Evolutionary conservation across 2,797 vertebrate genomes (phyloP).

Genomic region (Halcyon smyrnensis): DNA sequence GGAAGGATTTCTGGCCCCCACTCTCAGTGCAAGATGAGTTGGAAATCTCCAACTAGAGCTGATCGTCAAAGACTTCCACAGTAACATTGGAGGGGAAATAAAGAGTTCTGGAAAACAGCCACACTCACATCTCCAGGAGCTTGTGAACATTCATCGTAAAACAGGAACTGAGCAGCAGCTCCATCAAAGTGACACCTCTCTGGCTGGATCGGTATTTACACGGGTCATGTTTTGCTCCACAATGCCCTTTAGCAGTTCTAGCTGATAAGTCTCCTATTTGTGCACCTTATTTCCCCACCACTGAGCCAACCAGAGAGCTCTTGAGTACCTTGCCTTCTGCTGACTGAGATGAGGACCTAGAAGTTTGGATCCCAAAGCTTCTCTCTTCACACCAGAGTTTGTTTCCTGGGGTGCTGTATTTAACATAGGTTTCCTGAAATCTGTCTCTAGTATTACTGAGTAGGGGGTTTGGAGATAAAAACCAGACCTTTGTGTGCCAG

Average conservation of each 20-base stretch:
- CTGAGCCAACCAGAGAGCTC: neutral
- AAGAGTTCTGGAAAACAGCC: neutral
- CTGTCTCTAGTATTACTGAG: conserved; percentile 29
- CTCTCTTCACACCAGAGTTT: neutral
- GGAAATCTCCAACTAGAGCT: neutral
- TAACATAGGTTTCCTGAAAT: conserved; percentile 41
- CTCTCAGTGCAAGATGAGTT: neutral
- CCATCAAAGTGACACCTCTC: neutral
- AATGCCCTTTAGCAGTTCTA: neutral
- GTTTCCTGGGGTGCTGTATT: conserved; percentile 8
- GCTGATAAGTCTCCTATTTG: neutral
- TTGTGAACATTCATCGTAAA: neutral
- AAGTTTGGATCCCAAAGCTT: neutral
- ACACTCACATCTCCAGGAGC: neutral
- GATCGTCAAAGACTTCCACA: neutral
- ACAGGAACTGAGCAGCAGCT: neutral
- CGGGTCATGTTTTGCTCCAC: neutral
- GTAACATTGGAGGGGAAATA: neutral
- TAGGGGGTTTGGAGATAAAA: conserved; percentile 57
- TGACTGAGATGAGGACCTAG: neutral
- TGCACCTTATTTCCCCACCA: neutral
- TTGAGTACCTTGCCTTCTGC: neutral
- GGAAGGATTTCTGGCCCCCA: conserved; percentile 31
- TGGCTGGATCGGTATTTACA: neutral
- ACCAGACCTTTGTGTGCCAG: conserved; percentile 29